Conservation (phyloP, 2,888 invertebrate species). For the Panopea generosa region DNA sequence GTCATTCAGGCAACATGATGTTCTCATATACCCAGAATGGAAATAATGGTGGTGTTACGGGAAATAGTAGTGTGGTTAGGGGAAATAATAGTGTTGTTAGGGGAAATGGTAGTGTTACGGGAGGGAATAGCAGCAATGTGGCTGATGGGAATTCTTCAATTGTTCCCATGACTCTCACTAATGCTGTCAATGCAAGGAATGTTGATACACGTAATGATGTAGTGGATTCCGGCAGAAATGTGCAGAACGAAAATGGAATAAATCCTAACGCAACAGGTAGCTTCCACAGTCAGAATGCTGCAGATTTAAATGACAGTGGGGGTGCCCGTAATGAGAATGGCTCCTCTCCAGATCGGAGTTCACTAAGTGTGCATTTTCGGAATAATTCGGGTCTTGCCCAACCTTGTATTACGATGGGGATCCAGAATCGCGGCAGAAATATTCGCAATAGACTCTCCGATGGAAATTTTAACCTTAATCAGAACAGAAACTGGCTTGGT, state of each 20-base stretch:
- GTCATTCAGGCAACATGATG: background rate
- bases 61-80: background rate
- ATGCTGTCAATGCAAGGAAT: too few species aligned
- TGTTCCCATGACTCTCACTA: too few species aligned
- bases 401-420: constrained; percentile 51
- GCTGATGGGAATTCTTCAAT: too few species aligned
- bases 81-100: background rate
- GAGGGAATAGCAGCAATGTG: background rate
- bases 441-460: constrained; percentile 46
- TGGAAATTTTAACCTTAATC: constrained; percentile 38
- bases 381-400: constrained; percentile 37
- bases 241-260: background rate
- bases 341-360: constrained; percentile 10
- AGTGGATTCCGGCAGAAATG: background rate
- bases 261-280: background rate
- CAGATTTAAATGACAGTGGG: background rate
- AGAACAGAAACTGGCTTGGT: constrained; percentile 16
- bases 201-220: too few species aligned
- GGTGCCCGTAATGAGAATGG: constrained; percentile 3
- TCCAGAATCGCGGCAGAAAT: constrained; percentile 41
- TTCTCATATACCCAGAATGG: background rate
- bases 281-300: background rate
- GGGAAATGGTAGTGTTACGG: background rate
- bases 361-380: constrained; percentile 46
- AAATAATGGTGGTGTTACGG: background rate